Conservation (phyloP, 2,888 invertebrate species). For the Xylota sylvarum region DNA sequence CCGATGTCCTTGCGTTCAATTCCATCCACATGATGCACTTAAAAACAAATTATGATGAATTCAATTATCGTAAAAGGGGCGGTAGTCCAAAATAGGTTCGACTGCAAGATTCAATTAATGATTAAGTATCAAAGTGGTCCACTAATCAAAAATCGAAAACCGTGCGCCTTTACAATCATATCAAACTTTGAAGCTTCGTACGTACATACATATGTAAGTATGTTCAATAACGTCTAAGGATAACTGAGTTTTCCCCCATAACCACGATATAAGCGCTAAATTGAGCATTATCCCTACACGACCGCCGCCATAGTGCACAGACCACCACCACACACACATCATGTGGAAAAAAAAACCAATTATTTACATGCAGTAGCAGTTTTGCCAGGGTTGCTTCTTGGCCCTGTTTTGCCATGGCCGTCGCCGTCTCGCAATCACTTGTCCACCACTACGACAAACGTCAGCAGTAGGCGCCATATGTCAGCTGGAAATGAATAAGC, state of each 20-base stretch:
- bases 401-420: conserved; percentile 53
- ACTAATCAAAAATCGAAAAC: background rate
- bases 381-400: conserved; percentile 52
- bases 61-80: too few relatives aligned
- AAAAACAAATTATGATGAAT: too few relatives aligned
- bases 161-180: background rate
- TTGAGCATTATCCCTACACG: conserved; percentile 64
- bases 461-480: conserved; percentile 75
- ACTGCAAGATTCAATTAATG: too few relatives aligned
- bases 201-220: background rate
- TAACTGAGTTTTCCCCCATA: conserved; percentile 8
- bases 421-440: conserved; percentile 65
- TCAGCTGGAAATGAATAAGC: conserved; percentile 76
- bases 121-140: background rate
- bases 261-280: conserved; percentile 55
- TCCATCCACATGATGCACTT: too few relatives aligned
- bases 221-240: background rate
- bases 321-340: conserved; percentile 35
- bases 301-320: conserved; percentile 30
- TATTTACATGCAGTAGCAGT: conserved; percentile 63
- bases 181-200: too few relatives aligned
- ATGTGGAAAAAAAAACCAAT: conserved; percentile 39
- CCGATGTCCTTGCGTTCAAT: too few relatives aligned
- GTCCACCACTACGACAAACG: conserved; percentile 71
- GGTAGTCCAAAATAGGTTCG: too few relatives aligned